Conservation (phyloP, 2,888 invertebrate genomes). For the Aleiodes alternator region DNA sequence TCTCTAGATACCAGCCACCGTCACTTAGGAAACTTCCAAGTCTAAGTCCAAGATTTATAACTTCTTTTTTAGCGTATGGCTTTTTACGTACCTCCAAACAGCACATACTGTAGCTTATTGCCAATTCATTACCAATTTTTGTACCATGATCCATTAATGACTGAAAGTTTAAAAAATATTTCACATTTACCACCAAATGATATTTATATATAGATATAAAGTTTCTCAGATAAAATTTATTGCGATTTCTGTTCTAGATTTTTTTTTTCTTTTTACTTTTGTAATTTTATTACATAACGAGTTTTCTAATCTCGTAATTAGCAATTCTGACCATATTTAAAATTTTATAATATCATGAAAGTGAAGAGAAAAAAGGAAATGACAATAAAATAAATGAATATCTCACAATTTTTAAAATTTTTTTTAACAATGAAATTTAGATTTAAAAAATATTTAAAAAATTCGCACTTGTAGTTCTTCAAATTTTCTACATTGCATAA, state of each 20-base stretch:
- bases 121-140: constrained; percentile 77
- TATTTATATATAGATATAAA: constrained; percentile 3
- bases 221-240: no score
- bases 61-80: constrained; percentile 56
- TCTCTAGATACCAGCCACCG: constrained; percentile 90
- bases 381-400: no score
- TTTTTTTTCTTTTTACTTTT: not conserved
- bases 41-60: constrained; percentile 69
- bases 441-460: no score
- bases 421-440: no score
- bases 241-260: not conserved
- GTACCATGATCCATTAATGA: constrained; percentile 82
- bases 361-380: no score
- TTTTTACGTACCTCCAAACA: constrained; percentile 60
- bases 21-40: constrained; percentile 89
- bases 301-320: no score
- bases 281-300: not conserved
- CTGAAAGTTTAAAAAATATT: constrained; percentile 63
- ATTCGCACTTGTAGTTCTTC: no score
- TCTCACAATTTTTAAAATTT: no score
- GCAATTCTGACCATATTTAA: no score
- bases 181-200: not conserved
- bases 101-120: constrained; percentile 67
- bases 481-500: no score
- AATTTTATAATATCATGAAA: no score